phyloP scores from a whole-genome alignment of 2,797 vertebrate genomes.

The Poecilia velifera region DNA sequence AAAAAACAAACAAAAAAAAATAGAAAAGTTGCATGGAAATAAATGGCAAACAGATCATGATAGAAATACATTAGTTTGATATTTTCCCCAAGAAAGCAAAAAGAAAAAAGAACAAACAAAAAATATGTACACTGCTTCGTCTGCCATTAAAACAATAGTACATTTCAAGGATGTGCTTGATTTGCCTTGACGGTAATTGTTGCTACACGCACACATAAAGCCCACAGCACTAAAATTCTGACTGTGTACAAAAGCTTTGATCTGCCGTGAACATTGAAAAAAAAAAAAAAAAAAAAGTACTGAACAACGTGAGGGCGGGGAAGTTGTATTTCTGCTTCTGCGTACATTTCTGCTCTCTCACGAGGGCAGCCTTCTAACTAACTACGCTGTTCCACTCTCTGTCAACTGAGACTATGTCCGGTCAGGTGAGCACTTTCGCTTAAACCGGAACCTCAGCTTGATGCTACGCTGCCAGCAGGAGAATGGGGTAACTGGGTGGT shows the following conservation, averaged over 20 bases:
- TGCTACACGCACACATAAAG: constrained; percentile 29
- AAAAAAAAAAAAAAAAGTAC: constrained; percentile 13
- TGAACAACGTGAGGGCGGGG: constrained; percentile 41
- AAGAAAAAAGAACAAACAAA: constrained; percentile 40
- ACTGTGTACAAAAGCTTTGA: constrained; percentile 30
- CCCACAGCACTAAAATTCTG: constrained; percentile 25
- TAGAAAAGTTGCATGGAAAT: constrained; percentile 43
- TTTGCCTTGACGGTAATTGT: constrained; percentile 25
- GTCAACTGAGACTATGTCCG: constrained; percentile 56
- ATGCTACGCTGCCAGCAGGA: constrained; percentile 47
- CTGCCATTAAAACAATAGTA: constrained; percentile 35
- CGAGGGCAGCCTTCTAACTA: constrained; percentile 21
- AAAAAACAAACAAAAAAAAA: constrained; percentile 16
- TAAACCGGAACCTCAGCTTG: constrained; percentile 40
- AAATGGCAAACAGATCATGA: constrained; percentile 38
- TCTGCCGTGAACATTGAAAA: constrained; percentile 31
- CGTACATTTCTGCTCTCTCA: constrained; percentile 42
- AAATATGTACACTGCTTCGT: constrained; percentile 46
- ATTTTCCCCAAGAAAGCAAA: constrained; percentile 39
- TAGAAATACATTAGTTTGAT: constrained; percentile 27
- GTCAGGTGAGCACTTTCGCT: constrained; percentile 45
- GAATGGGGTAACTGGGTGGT: constrained; percentile 18
- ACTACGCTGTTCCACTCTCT: constrained; percentile 36
- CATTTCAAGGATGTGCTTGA: constrained; percentile 40
- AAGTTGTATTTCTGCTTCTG: constrained; percentile 37